phyloP scores from a whole-genome alignment of 2,113 vertebrate genomes.

The Bufo gargarizans region DNA sequence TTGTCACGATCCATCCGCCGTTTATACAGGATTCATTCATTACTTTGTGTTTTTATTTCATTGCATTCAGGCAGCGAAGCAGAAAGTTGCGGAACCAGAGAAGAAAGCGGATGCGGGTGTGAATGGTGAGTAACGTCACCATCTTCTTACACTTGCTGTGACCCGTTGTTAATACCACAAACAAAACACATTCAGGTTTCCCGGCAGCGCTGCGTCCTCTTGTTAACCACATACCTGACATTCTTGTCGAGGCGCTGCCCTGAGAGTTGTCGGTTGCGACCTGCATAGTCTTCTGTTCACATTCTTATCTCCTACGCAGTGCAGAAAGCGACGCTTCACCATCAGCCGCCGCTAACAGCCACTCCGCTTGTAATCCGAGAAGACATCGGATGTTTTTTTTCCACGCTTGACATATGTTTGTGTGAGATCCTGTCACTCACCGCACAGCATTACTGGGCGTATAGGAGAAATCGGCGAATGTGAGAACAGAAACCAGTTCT shows the following conservation, averaged over 20 bases:
- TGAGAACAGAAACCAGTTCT: background rate
- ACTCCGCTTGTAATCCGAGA: background rate
- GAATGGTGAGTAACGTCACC: conserved; percentile 67
- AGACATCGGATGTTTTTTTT: background rate
- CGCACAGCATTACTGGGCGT: background rate
- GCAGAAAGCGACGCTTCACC: background rate
- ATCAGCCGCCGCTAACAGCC: background rate
- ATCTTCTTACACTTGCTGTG: background rate
- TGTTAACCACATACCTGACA: conserved; percentile 17
- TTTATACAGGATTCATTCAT: background rate
- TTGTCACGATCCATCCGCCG: background rate
- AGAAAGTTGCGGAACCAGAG: conserved; percentile 69
- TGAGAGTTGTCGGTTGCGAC: background rate
- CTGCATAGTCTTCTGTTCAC: background rate
- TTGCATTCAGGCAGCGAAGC: conserved; percentile 67
- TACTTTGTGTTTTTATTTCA: background rate
- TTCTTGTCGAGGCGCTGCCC: background rate
- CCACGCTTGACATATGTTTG: background rate
- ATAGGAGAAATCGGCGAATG: background rate
- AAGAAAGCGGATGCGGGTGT: conserved; percentile 65
- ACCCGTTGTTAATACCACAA: background rate
- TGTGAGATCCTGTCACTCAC: background rate
- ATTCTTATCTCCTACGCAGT: background rate
- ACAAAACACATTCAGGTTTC: background rate
- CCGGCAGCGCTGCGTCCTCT: conserved; percentile 19